Conservation (phyloP, 2,888 invertebrate genomes). For the Osmoderma eremita region DNA sequence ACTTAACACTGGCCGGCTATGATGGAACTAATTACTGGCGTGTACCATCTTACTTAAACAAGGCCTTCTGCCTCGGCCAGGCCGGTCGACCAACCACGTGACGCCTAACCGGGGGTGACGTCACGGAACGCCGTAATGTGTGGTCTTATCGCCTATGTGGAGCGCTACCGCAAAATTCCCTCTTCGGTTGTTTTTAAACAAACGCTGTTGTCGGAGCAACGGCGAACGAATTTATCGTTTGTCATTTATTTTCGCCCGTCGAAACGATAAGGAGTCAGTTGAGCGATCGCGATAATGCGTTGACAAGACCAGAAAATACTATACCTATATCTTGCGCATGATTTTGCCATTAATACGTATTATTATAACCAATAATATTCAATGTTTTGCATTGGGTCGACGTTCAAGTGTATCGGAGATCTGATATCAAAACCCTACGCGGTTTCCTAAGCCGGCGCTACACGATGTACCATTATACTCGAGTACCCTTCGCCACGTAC, state of each 20-base stretch:
- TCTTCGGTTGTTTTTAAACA: constrained; percentile 33
- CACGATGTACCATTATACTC: too few species aligned
- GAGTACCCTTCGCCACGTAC: too few species aligned
- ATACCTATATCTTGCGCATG: not conserved
- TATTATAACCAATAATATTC: too few species aligned
- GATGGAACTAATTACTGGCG: constrained; percentile 45
- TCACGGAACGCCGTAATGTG: constrained; percentile 30
- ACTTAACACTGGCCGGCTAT: constrained; percentile 32
- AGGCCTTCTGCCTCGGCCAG: constrained; percentile 44
- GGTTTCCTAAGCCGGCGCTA: too few species aligned
- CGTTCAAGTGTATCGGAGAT: too few species aligned
- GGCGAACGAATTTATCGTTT: constrained; percentile 19
- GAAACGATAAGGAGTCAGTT: constrained; percentile 22
- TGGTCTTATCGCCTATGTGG: constrained; percentile 27
- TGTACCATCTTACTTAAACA: constrained; percentile 48
- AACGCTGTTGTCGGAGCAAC: constrained; percentile 25
- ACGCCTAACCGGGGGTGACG: constrained; percentile 25
- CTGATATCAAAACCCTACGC: too few species aligned
- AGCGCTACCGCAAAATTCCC: constrained; percentile 35
- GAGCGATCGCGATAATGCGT: constrained; percentile 11
- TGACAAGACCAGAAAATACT: constrained; percentile 1
- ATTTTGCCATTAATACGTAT: too few species aligned
- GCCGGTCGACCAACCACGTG: constrained; percentile 30
- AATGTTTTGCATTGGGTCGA: too few species aligned
- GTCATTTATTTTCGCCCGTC: constrained; percentile 19